Evolutionary conservation across 2,797 vertebrate genomes (phyloP), one percentile per base, ranked within the genome.

Genomic region (Sebastes ruberrimus): DNA sequence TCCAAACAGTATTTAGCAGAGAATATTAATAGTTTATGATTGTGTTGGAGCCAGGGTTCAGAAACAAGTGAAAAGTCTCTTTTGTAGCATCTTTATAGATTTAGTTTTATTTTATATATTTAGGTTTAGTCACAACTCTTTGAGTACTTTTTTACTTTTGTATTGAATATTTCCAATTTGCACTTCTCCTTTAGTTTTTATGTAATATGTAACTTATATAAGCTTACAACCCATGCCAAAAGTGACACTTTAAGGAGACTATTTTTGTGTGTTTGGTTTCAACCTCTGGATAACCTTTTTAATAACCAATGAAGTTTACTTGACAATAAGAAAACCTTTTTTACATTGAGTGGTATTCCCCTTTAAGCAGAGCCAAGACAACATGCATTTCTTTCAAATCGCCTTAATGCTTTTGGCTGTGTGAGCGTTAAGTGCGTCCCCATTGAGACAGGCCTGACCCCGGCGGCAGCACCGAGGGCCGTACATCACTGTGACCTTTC

Each of bases 401-500:
- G 74, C 71, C 28, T 4, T 27, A 79, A 87, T 70, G 74, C 77
- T 82, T 82, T 83, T 80, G 84, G 83, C 82, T 80, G 63, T 67
- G 73, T 74, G 85, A 93, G 89, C 81, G 86, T 89, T 92, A 91
- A 94, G 92, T 93, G 90, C 63, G 27, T 85, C 88, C 76, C 76
- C 85, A 85, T 84, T 89, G 82, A 91, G 89, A 87, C 88, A 71
- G 76, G 53, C 66, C 67, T 82, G 94, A 94, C 90, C 92, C 93
- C 33, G 82, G 78, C 28, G 71, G 89, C 87, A 28, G 66, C 27
- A 77, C 92, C 79, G 30, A 73, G 76, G 89, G 88, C 86, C 38
- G 72, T 86, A 74, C 90, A 91, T 92, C 88, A 84, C 91, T 60
- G 72, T 92, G 92, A 94, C 93, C 93, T 93, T 93, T 93, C 79